Evolutionary conservation across 2,113 vertebrate genomes (phyloP).

Genomic region (Eulemur rufifrons): DNA sequence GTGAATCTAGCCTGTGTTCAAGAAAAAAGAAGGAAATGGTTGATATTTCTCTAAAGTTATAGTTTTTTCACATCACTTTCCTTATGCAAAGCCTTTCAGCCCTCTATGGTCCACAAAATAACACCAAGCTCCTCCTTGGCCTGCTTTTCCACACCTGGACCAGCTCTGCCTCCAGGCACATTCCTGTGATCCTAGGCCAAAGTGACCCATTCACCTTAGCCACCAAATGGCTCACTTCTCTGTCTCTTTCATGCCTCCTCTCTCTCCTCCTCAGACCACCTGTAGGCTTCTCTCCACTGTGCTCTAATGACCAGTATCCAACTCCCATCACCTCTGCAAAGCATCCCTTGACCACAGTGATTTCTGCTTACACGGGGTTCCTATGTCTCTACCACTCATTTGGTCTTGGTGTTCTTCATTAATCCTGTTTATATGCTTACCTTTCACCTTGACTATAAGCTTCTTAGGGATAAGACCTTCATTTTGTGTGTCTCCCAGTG

Average conservation of each 20-base stretch:
- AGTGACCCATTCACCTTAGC: neutral
- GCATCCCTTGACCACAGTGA: neutral
- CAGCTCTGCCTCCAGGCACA: neutral
- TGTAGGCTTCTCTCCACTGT: neutral
- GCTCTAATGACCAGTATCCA: neutral
- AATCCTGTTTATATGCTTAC: conserved; percentile 20
- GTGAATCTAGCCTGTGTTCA: neutral
- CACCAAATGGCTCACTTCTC: neutral
- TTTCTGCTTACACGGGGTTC: neutral
- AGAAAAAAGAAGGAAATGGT: neutral
- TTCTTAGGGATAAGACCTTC: conserved; percentile 6
- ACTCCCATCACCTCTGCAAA: neutral
- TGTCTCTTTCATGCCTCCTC: neutral
- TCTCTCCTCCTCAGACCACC: neutral
- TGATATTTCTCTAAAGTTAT: neutral
- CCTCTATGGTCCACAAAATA: neutral
- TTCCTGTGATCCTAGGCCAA: neutral
- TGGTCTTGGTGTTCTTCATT: neutral
- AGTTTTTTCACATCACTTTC: neutral
- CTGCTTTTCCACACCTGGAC: neutral
- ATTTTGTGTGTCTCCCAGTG: neutral
- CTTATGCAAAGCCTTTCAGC: neutral
- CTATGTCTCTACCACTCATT: neutral
- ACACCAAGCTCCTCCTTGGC: neutral
- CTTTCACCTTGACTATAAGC: conserved; percentile 49